A percentile compares a stretch with the other conserved stretches of the same genome.
These are phyloP conservation scores for Cylas formicarius DNA, from an alignment of 1,140 invertebrate genomes.

Conservation along the genomic window DNA sequence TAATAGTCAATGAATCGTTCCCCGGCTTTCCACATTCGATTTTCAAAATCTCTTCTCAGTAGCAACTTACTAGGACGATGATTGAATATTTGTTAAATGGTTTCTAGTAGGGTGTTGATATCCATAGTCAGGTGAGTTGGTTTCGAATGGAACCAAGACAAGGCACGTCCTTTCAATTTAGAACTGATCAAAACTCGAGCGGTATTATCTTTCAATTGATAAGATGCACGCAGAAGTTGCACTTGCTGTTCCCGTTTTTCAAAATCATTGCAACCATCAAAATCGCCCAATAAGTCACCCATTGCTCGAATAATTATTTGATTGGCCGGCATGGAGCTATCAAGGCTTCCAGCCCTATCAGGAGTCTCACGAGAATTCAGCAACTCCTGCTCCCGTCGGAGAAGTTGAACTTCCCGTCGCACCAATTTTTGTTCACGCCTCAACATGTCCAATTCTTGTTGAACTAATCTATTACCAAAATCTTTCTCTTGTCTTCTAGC, in stretches of 20 bases:
- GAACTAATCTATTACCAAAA: too few species aligned
- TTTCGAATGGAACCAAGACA: constrained; percentile 1
- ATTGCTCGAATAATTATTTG: too few species aligned
- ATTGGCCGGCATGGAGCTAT: too few species aligned
- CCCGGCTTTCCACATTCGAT: background rate
- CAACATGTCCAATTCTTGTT: too few species aligned
- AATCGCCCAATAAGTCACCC: background rate
- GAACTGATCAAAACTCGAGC: constrained; percentile 1
- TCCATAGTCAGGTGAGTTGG: background rate
- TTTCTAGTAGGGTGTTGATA: background rate
- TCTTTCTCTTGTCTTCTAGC: too few species aligned
- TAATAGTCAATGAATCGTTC: constrained; percentile 29
- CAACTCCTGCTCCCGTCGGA: too few species aligned
- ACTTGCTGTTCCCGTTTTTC: too few species aligned
- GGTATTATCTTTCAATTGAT: background rate
- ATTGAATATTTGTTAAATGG: constrained; percentile 2
- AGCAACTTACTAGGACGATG: constrained; percentile 1
- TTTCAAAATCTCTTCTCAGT: background rate
- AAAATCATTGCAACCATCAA: background rate
- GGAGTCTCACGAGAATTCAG: too few species aligned
- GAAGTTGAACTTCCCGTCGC: too few species aligned
- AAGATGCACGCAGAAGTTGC: too few species aligned
- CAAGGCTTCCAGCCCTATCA: too few species aligned
- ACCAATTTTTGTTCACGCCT: too few species aligned
- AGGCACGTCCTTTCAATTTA: constrained; percentile 4